These are phyloP conservation scores for Ormyrus thymus DNA, from an alignment of 2,888 invertebrate species.

Conservation along the genomic window DNA sequence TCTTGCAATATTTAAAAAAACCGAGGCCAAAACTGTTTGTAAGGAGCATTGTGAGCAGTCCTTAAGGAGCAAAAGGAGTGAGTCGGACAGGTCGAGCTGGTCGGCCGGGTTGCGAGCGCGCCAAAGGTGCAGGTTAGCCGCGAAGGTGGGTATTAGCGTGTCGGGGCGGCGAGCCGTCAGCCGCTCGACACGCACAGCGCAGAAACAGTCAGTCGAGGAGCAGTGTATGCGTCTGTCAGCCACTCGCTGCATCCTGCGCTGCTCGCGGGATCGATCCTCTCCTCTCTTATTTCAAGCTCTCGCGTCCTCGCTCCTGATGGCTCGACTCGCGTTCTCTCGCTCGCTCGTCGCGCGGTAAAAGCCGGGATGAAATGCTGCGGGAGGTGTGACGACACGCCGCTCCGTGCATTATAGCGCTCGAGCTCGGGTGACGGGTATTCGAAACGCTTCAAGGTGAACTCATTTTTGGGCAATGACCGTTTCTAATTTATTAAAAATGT, in stretches of 20 bases:
- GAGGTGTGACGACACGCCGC: too few species aligned
- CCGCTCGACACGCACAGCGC: neutral
- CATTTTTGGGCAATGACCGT: too few species aligned
- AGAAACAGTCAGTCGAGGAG: constrained; percentile 8
- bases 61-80: constrained; percentile 6
- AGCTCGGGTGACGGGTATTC: too few species aligned
- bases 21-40: neutral
- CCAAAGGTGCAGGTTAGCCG: constrained; percentile 22
- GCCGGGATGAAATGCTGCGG: too few species aligned
- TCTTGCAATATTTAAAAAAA: too few species aligned
- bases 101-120: constrained; percentile 7
- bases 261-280: constrained; percentile 27
- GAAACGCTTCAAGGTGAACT: too few species aligned
- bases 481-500: too few species aligned
- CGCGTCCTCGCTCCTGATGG: constrained; percentile 10
- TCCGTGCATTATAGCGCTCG: too few species aligned
- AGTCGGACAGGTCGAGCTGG: neutral
- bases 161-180: constrained; percentile 60
- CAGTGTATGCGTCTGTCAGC: constrained; percentile 33
- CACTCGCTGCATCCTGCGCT: neutral
- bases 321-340: constrained; percentile 44
- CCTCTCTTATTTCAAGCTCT: neutral
- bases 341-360: neutral
- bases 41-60: neutral
- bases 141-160: constrained; percentile 73